Evolutionary conservation across 2,888 invertebrate species (phyloP), one percentile per base, ranked within the genome.

Genomic region (Sinopyrophorus schimmeli): DNA sequence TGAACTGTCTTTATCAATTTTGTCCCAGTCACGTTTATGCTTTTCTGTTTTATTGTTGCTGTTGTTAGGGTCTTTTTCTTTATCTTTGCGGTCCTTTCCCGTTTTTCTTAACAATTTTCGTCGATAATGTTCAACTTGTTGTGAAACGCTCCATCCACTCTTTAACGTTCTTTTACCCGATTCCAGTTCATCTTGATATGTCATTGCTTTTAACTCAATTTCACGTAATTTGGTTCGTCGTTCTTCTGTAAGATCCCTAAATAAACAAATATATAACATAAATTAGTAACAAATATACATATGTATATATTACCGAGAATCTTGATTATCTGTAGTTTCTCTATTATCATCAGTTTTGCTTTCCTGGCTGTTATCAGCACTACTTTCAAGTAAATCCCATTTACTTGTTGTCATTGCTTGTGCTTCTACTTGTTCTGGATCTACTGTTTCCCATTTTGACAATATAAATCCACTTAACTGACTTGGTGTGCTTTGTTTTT

Each of bases 361-460:
- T 35, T 75, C 75, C 47, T 68, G 63, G 52, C 72, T 73, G 2
- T 67, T 72, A 52, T 73, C 73, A 3, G 68, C 69, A 42, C 69
- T 71, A 40, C 68, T 67, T 62, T 87, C 90, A 37, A 91, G 71
- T 30, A 86, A 77, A 67, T 92, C 92, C 92, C 92, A 92, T 70
- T 92, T 92, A 60, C 89, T 89, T 0, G 90, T 90, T 1, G 87
- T 89, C 79, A 91, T 88, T 4, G 91, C 91, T 72, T 86, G 84
- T 3, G 84, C 86, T 70, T 89, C 89, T 48, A 82, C 78, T 69
- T 87, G 84, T 62, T 87, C 85, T 14, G 93, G 92, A 75, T 96
- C 95, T 14, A 98, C 90, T 28, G 89, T 89, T 79, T 98, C 96
- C 97, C 97, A 98, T 71, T 93, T 91, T 1, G 95, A 95, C 5